phyloP scores from a whole-genome alignment of 2,888 invertebrate species.

The Elgonia sp. region DNA sequence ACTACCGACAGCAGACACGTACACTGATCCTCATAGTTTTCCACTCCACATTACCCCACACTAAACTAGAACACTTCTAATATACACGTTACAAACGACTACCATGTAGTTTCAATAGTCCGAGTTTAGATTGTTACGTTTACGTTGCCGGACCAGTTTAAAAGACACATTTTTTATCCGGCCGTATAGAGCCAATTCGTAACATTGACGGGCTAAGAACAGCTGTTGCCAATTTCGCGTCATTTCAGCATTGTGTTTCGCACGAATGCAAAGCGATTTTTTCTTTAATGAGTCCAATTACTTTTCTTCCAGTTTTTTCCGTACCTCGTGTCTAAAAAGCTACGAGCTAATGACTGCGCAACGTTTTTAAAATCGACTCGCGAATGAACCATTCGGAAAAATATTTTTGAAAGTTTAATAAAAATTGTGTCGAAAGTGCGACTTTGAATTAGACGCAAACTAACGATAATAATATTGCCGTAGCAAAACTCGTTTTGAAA shows the following conservation, averaged over 20 bases:
- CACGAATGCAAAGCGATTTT: slow-evolving; percentile 53
- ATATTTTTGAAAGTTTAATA: slow-evolving; percentile 55
- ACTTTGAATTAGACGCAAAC: slow-evolving; percentile 32
- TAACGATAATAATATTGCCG: slow-evolving; percentile 51
- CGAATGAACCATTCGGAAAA: slow-evolving; percentile 29
- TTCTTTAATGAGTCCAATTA: slow-evolving; percentile 66
- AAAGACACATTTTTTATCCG: slow-evolving; percentile 55
- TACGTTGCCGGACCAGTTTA: slow-evolving; percentile 14
- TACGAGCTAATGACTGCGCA: slow-evolving; percentile 49
- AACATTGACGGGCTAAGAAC: slow-evolving; percentile 51
- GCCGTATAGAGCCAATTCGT: slow-evolving; percentile 42
- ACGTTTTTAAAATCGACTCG: slow-evolving; percentile 51
- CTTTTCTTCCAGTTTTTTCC: slow-evolving; percentile 45
- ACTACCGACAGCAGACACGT: slow-evolving; percentile 8
- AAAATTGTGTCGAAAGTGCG: slow-evolving; percentile 42
- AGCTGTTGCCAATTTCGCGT: slow-evolving; percentile 67
- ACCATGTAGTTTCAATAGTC: slow-evolving; percentile 39
- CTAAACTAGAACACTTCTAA: slow-evolving; percentile 7
- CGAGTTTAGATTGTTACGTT: slow-evolving; percentile 16
- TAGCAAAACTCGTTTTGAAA: slow-evolving; percentile 33
- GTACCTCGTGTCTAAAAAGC: slow-evolving; percentile 28
- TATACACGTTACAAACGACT: slow-evolving; percentile 19
- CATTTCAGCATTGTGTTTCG: slow-evolving; percentile 41
- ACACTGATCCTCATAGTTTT: slow-evolving; percentile 22
- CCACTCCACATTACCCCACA: background rate